Conservation (phyloP, 2,888 invertebrate genomes). For the Chrysodeixis includens region DNA sequence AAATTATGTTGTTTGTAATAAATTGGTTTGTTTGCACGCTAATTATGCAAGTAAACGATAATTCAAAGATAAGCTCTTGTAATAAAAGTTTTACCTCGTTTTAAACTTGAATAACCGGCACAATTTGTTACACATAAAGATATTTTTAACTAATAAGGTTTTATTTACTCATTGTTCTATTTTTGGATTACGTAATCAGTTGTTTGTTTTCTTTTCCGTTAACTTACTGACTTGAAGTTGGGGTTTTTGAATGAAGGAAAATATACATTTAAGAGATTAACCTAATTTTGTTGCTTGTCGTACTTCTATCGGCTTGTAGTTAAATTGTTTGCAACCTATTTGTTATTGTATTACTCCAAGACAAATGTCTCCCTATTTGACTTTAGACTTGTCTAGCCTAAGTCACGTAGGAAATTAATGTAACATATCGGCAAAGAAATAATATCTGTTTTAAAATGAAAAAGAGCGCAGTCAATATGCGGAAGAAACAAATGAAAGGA, state of each 20-base stretch:
- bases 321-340: too few species aligned
- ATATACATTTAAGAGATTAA: too few species aligned
- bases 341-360: too few species aligned
- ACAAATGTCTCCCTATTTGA: too few species aligned
- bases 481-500: not conserved
- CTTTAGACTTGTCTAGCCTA: too few species aligned
- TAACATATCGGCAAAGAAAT: not conserved
- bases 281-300: too few species aligned
- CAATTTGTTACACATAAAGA: constrained; percentile 3
- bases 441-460: not conserved
- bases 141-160: not conserved
- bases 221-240: too few species aligned
- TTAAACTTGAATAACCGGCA: not conserved
- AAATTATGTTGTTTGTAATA: not conserved
- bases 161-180: not conserved
- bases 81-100: not conserved
- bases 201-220: not conserved
- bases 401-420: too few species aligned
- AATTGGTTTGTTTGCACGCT: not conserved
- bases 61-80: not conserved
- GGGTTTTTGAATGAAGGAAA: too few species aligned
- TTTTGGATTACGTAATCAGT: not conserved
- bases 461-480: not conserved
- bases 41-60: not conserved
- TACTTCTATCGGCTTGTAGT: too few species aligned